Percentiles rank a stretch among this genome's conserved stretches.
Conservation (phyloP, 2,888 invertebrate genomes). For the Philopedon plagiatum region DNA sequence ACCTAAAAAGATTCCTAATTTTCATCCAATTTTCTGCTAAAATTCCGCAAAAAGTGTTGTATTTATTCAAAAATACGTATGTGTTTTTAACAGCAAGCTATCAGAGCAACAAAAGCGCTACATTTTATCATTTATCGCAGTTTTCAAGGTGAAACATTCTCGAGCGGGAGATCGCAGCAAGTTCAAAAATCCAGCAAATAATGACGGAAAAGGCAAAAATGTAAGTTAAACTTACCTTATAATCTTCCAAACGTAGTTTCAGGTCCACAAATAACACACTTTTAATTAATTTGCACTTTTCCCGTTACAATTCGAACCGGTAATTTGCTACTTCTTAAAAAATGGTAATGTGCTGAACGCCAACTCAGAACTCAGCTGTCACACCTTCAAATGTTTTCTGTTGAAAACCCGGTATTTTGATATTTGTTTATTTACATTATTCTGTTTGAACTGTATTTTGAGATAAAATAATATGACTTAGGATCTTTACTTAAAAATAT, state of each 20-base stretch:
- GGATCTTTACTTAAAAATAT: background rate
- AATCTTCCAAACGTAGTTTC: background rate
- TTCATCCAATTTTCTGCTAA: too few species aligned
- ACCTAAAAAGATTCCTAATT: background rate
- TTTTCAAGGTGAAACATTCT: background rate
- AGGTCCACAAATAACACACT: background rate
- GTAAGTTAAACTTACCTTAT: constrained; percentile 59
- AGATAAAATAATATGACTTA: background rate
- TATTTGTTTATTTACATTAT: constrained; percentile 7
- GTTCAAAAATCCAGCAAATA: constrained; percentile 13
- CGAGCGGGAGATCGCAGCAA: background rate
- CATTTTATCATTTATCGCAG: background rate
- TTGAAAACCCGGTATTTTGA: background rate
- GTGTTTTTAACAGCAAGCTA: background rate
- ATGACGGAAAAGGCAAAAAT: constrained; percentile 62
- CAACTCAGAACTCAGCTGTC: constrained; percentile 10
- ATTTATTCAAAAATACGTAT: too few species aligned
- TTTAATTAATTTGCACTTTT: background rate
- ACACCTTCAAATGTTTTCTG: constrained; percentile 1
- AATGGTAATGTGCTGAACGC: constrained; percentile 2
- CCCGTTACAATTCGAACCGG: constrained; percentile 28
- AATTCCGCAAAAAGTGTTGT: too few species aligned
- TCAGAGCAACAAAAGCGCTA: background rate
- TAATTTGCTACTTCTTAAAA: background rate
- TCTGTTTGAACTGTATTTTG: background rate